Base-by-base conservation (phyloP, 2,113 vertebrate genomes). In the Rhea pennata region DNA sequence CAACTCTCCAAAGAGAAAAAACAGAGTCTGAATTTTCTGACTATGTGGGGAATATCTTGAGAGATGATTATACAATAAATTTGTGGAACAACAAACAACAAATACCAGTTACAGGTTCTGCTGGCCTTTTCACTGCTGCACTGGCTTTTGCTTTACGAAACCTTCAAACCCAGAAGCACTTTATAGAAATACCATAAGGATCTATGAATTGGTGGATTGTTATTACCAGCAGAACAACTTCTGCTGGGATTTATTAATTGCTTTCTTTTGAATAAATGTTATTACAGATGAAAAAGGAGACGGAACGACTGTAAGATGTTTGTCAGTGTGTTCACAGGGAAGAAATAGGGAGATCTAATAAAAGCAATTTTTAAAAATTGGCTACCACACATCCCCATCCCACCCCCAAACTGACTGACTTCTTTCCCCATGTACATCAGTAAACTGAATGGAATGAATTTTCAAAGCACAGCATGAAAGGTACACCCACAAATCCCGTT, bases 401-500 rank as follows among this genome's bases (percentile, higher is more conserved):
- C 27, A 58, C 39, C 44, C 36, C 84, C 90, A 84, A 95, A 86
- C 75, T 40, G 44, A 91, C 78, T 94, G 93, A 95, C 96, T 96
- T 97, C 87, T 95, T 94, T 95, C 90, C 88, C 82, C 6, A 19
- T 89, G 79, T 75, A 97, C 7, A 31, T 96, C 91, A 82, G 85
- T 95, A 93, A 94, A 95, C 78, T 83, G 95, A 97, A 96, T 78
- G 79, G 90, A 97, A 97, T 95, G 92, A 95, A 97, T 97, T 97
- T 97, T 97, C 96, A 97, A 98, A 98, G 97, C 85, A 71, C 82
- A 90, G 89, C 87, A 84, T 92, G 97, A 95, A 97, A 94, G 96
- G 94, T 94, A 97, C 58, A 85, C 64, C 96, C 97, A 92, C 94
- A 97, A 97, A 98, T 97, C 97, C 95, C 95, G 97, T 98, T 96